phyloP scores from a whole-genome alignment of 2,113 vertebrate genomes.

The Gallinago undulata region DNA sequence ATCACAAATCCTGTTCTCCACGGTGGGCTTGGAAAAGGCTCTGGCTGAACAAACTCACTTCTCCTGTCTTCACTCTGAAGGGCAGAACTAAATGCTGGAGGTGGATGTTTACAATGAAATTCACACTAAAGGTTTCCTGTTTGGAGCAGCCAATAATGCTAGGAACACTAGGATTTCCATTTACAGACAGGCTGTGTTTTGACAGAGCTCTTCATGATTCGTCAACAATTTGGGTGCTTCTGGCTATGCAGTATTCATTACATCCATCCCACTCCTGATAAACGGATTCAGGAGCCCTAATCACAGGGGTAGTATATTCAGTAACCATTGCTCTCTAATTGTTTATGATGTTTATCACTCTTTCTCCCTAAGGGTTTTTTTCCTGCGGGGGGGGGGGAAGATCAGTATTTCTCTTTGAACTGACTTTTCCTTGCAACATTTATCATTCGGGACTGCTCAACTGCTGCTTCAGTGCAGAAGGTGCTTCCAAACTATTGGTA shows the following conservation, averaged over 20 bases:
- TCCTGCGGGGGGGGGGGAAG: background rate
- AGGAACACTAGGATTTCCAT: background rate
- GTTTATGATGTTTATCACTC: slow-evolving; percentile 44
- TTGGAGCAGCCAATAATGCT: background rate
- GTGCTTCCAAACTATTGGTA: background rate
- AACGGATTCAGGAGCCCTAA: slow-evolving; percentile 19
- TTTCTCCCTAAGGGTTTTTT: background rate
- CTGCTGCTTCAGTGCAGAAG: background rate
- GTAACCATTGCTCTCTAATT: slow-evolving; percentile 38
- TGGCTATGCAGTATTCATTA: background rate
- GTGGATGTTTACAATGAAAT: slow-evolving; percentile 43
- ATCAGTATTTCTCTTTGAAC: slow-evolving; percentile 37
- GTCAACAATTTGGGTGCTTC: slow-evolving; percentile 1
- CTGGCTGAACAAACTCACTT: slow-evolving; percentile 53
- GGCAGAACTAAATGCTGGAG: slow-evolving; percentile 34
- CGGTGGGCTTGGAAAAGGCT: slow-evolving; percentile 1
- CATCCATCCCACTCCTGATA: background rate
- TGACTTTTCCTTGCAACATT: slow-evolving; percentile 49
- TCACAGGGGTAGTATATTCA: slow-evolving; percentile 7
- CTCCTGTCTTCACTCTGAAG: slow-evolving; percentile 22
- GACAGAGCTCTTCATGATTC: background rate
- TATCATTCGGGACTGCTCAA: background rate
- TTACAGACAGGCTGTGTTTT: background rate
- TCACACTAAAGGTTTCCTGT: background rate
- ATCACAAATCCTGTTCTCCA: slow-evolving; percentile 55